Base-by-base conservation (phyloP, 2,797 vertebrate genomes). In the Cirrhinus mrigala region DNA sequence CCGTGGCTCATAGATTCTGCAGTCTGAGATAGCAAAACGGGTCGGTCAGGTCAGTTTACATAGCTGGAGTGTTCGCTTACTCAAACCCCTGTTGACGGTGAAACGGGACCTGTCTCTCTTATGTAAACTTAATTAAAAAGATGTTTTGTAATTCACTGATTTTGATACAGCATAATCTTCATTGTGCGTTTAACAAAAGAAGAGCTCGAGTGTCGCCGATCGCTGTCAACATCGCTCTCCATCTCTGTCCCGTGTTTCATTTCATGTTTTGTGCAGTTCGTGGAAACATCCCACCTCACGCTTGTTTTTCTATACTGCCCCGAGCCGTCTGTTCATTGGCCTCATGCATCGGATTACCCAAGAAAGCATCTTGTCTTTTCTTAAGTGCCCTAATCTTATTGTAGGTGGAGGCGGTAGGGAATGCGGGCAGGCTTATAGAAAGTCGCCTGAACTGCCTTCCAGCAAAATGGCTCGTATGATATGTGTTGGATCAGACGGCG, bases 101-200 rank as follows among this genome's bases (percentile, higher is more conserved):
- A 87, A 90, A 92, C 29, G 24, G 85, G 92, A 92, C 87, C 76
- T 20, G 20, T 85, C 81, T 90, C 88, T 50, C 84, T 88, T 89
- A 56, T 91, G 92, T 89, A 91, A 92, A 90, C 85, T 84, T 88
- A 87, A 79, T 79, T 88, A 89, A 92, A 90, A 82, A 90, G 79
- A 87, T 84, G 73, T 90, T 87, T 90, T 62, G 87, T 92, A 92
- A 92, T 89, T 83, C 85, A 79, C 33, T 64, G 44, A 78, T 93
- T 83, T 74, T 16, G 86, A 95, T 90, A 92, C 85, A 58, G 77
- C 75, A 48, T 14, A 40, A 74, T 81, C 86, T 81, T 75, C 56
- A 73, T 76, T 86, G 87, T 87, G 71, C 74, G 44, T 64, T 70
- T 82, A 90, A 93, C 91, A 93, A 92, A 92, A 92, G 89, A 84